Evolutionary conservation across 2,888 invertebrate species (phyloP), one percentile per base, ranked within the genome.

Genomic region (Eristalis pertinax): DNA sequence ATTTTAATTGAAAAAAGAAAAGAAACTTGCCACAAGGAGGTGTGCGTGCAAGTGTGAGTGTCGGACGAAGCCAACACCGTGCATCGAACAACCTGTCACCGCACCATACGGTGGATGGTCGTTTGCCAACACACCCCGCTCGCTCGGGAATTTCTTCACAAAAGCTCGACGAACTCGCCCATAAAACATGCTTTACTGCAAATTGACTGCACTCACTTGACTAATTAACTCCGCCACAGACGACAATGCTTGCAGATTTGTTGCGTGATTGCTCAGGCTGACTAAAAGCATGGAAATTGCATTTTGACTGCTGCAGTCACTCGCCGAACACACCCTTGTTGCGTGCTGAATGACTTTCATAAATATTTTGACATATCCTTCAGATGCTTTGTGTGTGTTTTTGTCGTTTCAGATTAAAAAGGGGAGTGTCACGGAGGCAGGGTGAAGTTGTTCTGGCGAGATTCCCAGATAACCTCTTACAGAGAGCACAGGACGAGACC

Each of bases 1-100:
- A 85, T 81, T 85, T 65, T 77, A 77, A 81, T 70, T 77, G 58
- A 81, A 75, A 73, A 73, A 50, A 50, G n/a, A 50, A 50, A 50
- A 50, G 50, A n/a, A 50, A 38, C 11, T 11, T 11, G 4, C 10
- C 35, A 1, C 35, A 7, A 35, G 35, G 7, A 35, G 35, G 35
- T 35, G 35, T 35, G 35, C 8, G 35, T 8, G 35, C 1, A 5
- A 35, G 7, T 26, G 35, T 5, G 35, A 35, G 7, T 26, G 26
- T 4, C 26, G 26, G 35, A 35, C 5, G 35, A n/a, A n/a, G n/a
- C 32, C 4, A 32, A 5, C 32, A 29, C 29, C 2, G 29, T 29
- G 29, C 4, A 4, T 4, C 10, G 11, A 13, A 13, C 8, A 38
- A 38, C 38, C 38, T 38, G 38, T 38, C 38, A 38, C 38, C 38